Conservation (phyloP, 2,797 vertebrate species). For the Diglossa cyanea region DNA sequence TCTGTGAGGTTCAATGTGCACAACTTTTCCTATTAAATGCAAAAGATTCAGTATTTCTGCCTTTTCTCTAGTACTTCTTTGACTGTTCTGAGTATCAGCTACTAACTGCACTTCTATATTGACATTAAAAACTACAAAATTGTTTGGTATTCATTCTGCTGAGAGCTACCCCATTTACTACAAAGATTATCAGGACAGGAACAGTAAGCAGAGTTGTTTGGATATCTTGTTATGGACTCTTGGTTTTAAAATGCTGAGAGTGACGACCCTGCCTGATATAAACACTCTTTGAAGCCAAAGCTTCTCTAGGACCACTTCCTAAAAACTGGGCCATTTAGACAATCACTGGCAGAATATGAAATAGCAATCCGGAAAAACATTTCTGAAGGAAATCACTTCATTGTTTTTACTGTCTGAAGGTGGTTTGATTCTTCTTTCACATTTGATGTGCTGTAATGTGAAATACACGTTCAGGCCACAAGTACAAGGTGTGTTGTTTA, state of each 20-base stretch:
- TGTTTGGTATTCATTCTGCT: not conserved
- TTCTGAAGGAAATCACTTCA: slow-evolving; percentile 50
- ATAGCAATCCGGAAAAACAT: slow-evolving; percentile 50
- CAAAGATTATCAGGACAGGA: not conserved
- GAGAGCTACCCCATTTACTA: not conserved
- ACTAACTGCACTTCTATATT: not conserved
- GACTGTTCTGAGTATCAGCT: not conserved
- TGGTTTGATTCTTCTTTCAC: slow-evolving; percentile 4
- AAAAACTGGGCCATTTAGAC: slow-evolving; percentile 53
- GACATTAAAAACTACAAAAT: not conserved
- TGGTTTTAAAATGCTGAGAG: slow-evolving; percentile 14
- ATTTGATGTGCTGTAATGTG: slow-evolving; percentile 45
- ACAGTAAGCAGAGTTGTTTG: slow-evolving; percentile 7
- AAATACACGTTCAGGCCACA: not conserved
- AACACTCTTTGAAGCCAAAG: slow-evolving; percentile 65
- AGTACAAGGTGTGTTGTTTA: slow-evolving; percentile 50
- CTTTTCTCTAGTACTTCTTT: not conserved
- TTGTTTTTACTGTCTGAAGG: slow-evolving; percentile 44
- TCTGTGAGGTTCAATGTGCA: not conserved
- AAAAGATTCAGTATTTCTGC: not conserved
- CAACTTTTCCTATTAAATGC: not conserved
- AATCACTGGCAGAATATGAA: slow-evolving; percentile 73
- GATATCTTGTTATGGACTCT: not conserved
- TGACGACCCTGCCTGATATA: slow-evolving; percentile 1
- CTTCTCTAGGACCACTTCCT: slow-evolving; percentile 52